These are phyloP conservation scores for Halichondria panicea DNA, from an alignment of 37 sponge, comb jelly and placozoan genomes.

Conservation along the genomic window DNA sequence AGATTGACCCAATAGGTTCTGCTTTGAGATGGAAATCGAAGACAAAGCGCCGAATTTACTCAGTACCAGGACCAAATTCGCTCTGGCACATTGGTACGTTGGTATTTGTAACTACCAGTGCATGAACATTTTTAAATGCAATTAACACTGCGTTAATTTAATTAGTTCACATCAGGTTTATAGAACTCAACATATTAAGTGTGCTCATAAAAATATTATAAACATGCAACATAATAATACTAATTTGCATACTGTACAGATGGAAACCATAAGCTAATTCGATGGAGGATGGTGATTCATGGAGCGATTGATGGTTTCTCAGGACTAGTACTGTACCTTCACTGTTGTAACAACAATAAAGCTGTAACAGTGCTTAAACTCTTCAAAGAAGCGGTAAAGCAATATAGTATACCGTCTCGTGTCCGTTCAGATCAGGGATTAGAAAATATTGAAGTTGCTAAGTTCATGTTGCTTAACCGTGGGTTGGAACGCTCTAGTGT, in stretches of 20 bases:
- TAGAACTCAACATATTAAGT: not conserved
- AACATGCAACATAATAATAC: not conserved
- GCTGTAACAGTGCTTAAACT: slow-evolving; percentile 25
- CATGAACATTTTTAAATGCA: not conserved
- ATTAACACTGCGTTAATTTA: not conserved
- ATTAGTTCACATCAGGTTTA: not conserved
- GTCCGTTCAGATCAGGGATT: slow-evolving; percentile 49
- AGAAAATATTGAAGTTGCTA: slow-evolving; percentile 44
- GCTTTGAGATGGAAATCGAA: slow-evolving; percentile 23
- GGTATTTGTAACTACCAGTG: not conserved
- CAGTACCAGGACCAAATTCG: slow-evolving; percentile 47
- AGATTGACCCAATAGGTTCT: slow-evolving; percentile 25
- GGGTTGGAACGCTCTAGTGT: slow-evolving; percentile 35
- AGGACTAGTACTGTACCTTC: slow-evolving; percentile 27
- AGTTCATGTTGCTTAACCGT: slow-evolving; percentile 29
- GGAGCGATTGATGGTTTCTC: slow-evolving; percentile 52
- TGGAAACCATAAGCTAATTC: slow-evolving; percentile 43
- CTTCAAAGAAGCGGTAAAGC: slow-evolving; percentile 25
- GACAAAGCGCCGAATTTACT: slow-evolving; percentile 16
- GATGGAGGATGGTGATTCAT: slow-evolving; percentile 51
- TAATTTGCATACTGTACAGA: slow-evolving; percentile 2
- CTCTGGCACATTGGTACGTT: slow-evolving; percentile 71
- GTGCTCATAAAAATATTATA: not conserved
- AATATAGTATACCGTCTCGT: slow-evolving; percentile 39
- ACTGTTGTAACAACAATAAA: slow-evolving; percentile 26